Evolutionary conservation across 2,888 invertebrate species (phyloP).

Genomic region (Spatulosminthurus flaviceps): DNA sequence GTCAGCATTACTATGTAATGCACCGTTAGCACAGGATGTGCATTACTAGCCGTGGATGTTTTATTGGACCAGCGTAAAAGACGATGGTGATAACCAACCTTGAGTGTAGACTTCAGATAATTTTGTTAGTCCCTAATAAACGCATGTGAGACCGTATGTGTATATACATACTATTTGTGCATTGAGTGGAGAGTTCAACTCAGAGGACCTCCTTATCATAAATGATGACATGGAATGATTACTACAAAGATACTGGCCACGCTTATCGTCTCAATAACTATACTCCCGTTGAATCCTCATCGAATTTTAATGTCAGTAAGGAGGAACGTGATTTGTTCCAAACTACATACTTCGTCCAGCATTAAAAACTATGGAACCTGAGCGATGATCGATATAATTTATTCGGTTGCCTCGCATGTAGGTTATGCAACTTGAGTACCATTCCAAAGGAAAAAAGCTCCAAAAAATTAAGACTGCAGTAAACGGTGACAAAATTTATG

Average conservation of each 20-base stretch:
- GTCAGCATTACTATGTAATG: neutral
- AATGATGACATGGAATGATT: constrained; percentile 25
- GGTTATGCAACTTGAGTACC: too few species aligned
- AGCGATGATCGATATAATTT: too few species aligned
- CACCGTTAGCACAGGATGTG: too few species aligned
- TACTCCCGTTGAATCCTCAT: neutral
- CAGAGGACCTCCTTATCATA: neutral
- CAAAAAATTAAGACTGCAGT: too few species aligned
- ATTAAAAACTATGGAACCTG: neutral
- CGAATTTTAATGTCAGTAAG: neutral
- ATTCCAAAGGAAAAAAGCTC: too few species aligned
- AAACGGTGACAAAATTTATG: too few species aligned
- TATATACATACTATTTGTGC: too few species aligned
- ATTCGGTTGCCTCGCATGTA: too few species aligned
- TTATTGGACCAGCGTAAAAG: neutral
- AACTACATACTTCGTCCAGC: neutral
- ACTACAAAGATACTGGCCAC: neutral
- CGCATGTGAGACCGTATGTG: too few species aligned
- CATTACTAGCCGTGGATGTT: too few species aligned
- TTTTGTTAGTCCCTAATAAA: neutral
- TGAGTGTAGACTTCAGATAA: neutral
- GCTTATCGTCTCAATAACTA: neutral
- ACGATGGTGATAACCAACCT: neutral
- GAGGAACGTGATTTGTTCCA: neutral
- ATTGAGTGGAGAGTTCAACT: neutral